Conservation (phyloP, 2,888 invertebrate genomes). For the Epirrhoe alternata region DNA sequence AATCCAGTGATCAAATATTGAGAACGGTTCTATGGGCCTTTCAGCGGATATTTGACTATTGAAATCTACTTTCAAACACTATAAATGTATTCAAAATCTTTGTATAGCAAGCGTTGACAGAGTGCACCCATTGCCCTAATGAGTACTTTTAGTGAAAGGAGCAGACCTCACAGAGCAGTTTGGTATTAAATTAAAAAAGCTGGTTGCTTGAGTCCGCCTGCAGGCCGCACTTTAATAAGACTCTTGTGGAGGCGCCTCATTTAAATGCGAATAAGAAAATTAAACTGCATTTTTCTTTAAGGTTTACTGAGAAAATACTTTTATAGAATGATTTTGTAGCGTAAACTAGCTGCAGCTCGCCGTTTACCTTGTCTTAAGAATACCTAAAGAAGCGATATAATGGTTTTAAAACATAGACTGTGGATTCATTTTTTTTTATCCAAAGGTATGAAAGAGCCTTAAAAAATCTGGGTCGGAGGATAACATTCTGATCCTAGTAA, state of each 20-base stretch:
- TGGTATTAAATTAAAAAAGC: slow-evolving; percentile 10
- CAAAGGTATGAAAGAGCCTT: too few relatives aligned
- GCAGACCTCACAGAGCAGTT: background rate
- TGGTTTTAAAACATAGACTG: background rate
- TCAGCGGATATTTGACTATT: background rate
- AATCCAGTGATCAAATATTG: background rate
- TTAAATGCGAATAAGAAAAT: slow-evolving; percentile 16
- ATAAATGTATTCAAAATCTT: background rate
- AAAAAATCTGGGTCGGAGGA: too few relatives aligned
- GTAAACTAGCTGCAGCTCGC: background rate
- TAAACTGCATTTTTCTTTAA: slow-evolving; percentile 3
- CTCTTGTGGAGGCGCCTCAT: slow-evolving; percentile 5
- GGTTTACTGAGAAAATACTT: slow-evolving; percentile 2
- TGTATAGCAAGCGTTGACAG: too few relatives aligned
- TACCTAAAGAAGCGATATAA: background rate
- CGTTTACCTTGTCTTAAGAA: background rate
- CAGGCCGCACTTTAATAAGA: background rate
- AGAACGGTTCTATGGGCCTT: background rate
- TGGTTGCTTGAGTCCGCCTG: background rate
- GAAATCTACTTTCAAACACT: background rate
- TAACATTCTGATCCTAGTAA: background rate
- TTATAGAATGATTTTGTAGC: background rate
- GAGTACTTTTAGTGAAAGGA: background rate
- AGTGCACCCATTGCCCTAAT: too few relatives aligned
- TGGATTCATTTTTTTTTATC: too few relatives aligned